Conservation (phyloP, 2,113 vertebrate species). For the Ovibos moschatus region DNA sequence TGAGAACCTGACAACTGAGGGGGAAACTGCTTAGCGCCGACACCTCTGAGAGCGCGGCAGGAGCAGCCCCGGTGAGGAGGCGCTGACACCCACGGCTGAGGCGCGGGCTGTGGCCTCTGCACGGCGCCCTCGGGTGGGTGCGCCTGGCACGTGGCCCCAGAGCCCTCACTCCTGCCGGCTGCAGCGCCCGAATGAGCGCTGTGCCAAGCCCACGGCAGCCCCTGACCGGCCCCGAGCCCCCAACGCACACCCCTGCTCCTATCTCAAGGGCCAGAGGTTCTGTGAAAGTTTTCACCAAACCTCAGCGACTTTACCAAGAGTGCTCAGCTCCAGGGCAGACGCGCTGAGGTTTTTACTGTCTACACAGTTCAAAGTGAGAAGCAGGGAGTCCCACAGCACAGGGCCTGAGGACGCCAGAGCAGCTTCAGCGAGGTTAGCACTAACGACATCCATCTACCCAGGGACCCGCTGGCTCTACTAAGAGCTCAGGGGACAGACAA, state of each 20-base stretch:
- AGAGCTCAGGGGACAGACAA: not conserved
- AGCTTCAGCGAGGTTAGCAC: not conserved
- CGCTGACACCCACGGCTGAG: not conserved
- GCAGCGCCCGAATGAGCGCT: not conserved
- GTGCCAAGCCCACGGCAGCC: not conserved
- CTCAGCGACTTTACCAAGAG: not conserved
- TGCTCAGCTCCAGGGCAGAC: not conserved
- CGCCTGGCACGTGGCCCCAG: not conserved
- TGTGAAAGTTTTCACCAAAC: not conserved
- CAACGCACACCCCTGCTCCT: not conserved
- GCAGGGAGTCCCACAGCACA: not conserved
- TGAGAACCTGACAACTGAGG: not conserved
- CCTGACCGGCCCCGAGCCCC: not conserved
- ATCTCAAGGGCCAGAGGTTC: not conserved
- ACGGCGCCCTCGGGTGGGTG: not conserved
- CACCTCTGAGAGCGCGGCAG: not conserved
- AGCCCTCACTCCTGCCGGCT: not conserved
- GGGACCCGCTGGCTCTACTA: not conserved
- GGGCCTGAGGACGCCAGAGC: not conserved
- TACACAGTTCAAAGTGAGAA: not conserved
- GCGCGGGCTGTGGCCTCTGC: not conserved
- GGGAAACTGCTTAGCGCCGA: not conserved
- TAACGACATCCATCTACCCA: not conserved
- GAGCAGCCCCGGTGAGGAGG: not conserved
- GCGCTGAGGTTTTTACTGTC: not conserved